phyloP scores from a whole-genome alignment of 37 sponge, comb jelly and placozoan genomes.

The Dysidea cf. avara region DNA sequence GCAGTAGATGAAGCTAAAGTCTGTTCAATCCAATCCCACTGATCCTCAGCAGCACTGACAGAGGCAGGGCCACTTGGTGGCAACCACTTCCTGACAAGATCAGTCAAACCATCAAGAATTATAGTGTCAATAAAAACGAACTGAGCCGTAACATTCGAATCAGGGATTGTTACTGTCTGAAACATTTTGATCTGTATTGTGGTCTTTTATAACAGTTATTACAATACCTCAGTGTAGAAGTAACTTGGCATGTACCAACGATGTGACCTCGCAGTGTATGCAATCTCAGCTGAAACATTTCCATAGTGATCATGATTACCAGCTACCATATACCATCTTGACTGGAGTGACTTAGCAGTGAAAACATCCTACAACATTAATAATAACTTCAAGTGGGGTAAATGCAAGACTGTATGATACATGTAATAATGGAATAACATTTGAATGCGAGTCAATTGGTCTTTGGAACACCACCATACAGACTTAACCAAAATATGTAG shows the following conservation, averaged over 20 bases:
- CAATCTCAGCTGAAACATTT: slow-evolving; percentile 66
- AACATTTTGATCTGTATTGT: slow-evolving; percentile 20
- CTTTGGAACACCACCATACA: no score
- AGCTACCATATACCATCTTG: slow-evolving; percentile 56
- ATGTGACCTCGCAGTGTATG: slow-evolving; percentile 47
- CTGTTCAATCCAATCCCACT: slow-evolving; percentile 69
- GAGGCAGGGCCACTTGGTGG: slow-evolving; percentile 24
- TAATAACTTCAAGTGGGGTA: no score
- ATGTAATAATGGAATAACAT: no score
- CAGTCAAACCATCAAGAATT: slow-evolving; percentile 42
- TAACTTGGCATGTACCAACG: slow-evolving; percentile 66
- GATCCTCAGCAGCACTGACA: slow-evolving; percentile 17
- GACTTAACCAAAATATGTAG: no score
- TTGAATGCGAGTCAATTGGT: no score
- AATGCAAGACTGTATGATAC: no score
- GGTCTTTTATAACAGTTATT: no score
- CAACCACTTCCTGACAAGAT: slow-evolving; percentile 17
- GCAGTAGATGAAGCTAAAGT: slow-evolving; percentile 63
- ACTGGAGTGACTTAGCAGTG: slow-evolving; percentile 57
- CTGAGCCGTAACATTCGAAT: slow-evolving; percentile 35
- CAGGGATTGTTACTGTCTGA: slow-evolving; percentile 20
- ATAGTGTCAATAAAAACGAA: slow-evolving; percentile 72
- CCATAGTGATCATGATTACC: slow-evolving; percentile 85
- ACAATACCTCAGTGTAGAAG: slow-evolving; percentile 58
- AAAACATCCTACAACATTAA: slow-evolving; percentile 72